Evolutionary conservation across 2,888 invertebrate species (phyloP), one percentile per base, ranked within the genome.

Genomic region (Parthenolecanium corni): DNA sequence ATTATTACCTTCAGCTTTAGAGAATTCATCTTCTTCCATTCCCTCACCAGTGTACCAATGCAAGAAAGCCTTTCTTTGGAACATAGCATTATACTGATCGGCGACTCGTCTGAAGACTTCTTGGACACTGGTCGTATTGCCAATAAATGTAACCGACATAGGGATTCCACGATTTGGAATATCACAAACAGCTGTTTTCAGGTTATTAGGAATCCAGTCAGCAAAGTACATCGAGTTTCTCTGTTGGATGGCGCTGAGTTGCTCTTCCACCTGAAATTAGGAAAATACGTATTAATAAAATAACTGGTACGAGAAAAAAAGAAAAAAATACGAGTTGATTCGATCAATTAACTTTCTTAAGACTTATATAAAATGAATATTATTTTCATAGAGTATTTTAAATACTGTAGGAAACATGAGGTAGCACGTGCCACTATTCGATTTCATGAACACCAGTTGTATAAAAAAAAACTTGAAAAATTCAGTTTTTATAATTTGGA

Each of bases 161-260:
- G 63, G 63, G 4, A 63, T 63, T 20, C 63, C 63, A 46, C 63
- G 9, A 24, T 63, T 63, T 14, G 63, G 63, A 63, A 63, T 63
- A 31, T 63, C 63, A 46, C 63, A 63, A 36, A 63, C 63, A 16
- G 63, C 63, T 1, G 63, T 63, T 36, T 63, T 63, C 21, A 63
- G 6, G 16, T 63, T 63, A 16, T 63, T 63, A 12, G 63, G 63
- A 40, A 63, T 63, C 63, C 63, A 63, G 16, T 63, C 63, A 47
- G 63, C 63, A 23, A 63, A 63, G 44, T 63, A 63, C 63, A 63
- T 63, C 20, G 63, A 63, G 20, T 63, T 63, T 46, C 63, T 44
- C 46, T 63, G 63, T 23, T 63, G 63, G 21, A 63, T 63, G 2
- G 63, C 63, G 38, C 63, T 63, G 6, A 63, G 18, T 54, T 63